Percentiles rank a stretch among this genome's conserved stretches.
Conservation (phyloP, 1,140 invertebrate genomes). For the Diorhabda carinulata region DNA sequence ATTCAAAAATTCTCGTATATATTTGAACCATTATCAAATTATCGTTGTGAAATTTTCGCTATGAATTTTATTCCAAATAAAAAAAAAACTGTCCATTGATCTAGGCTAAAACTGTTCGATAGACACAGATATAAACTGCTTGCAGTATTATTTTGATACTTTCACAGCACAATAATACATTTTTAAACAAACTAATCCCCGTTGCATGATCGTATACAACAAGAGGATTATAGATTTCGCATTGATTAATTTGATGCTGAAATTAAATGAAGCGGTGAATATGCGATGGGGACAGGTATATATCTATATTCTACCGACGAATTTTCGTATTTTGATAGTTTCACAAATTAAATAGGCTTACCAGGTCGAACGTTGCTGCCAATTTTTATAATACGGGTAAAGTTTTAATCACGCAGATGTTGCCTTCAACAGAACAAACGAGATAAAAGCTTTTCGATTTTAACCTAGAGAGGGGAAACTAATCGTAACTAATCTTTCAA, state of each 20-base stretch:
- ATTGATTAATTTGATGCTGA: constrained; percentile 13
- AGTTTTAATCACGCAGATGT: too few relatives aligned
- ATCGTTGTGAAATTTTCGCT: too few relatives aligned
- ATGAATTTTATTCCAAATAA: too few relatives aligned
- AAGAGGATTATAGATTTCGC: constrained; percentile 6
- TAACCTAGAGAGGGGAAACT: too few relatives aligned
- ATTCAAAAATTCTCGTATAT: too few relatives aligned
- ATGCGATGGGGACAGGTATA: background rate
- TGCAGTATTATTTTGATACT: background rate
- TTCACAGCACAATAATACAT: constrained; percentile 6
- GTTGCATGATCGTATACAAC: constrained; percentile 12
- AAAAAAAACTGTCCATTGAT: too few relatives aligned
- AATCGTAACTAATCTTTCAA: too few relatives aligned
- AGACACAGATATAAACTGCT: too few relatives aligned
- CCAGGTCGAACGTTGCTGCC: background rate
- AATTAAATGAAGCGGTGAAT: constrained; percentile 14
- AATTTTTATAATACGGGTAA: background rate
- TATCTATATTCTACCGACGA: background rate
- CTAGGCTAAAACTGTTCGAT: too few relatives aligned
- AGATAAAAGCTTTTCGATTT: too few relatives aligned
- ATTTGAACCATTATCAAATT: too few relatives aligned
- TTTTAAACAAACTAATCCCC: constrained; percentile 7
- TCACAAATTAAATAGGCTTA: constrained; percentile 3
- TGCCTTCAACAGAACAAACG: too few relatives aligned
- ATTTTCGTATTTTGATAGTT: background rate